Base-by-base conservation (phyloP, 2,888 invertebrate species). In the Eupithecia subumbrata region DNA sequence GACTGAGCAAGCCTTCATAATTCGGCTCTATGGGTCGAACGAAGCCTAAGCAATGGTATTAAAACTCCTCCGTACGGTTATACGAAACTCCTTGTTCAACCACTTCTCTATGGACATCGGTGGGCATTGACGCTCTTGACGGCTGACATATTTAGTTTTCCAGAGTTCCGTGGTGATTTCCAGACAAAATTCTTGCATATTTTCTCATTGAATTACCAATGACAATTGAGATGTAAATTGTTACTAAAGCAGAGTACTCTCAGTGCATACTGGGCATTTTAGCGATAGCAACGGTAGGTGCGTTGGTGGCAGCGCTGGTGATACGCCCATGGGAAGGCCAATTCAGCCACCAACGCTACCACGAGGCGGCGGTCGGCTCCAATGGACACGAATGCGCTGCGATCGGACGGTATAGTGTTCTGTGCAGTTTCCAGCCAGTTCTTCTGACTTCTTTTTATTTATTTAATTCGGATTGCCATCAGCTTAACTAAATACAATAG, bases 301-400 rank as follows among this genome's bases (percentile, higher is more conserved):
- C 90, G 89, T 87, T 94, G 89, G 91, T 95, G 87, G 93, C 91
- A 77, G 86, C 94, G 86, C 89, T 94, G 87, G 91, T 95, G 82
- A 87, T 93, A 81, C 91, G 91, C 87, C 92, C 94, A 80, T 92
- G 94, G 91, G 85, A 66, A 34, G n/a, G 89, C 82, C 85, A 83
- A 81, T 87, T 82, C 80, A 85, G 89, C 82, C 88, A 92, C 86
- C 88, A 86, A 82, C 92, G 91, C 85, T 95, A 82, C 90, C 88
- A 85, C 83, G 90, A 86, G 82, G 96, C 96, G 64, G 97, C 96
- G 7, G 96, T 98, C 76, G 96, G 96, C 45, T 96, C 97, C 64
- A 97, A 97, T 92, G 97, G 97, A 69, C 90, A 92, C 82, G 96
- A 97, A 86, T 98, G 98, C 89, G 96, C 98, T 9, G 89, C 68